Evolutionary conservation across 2,888 invertebrate species (phyloP).

Genomic region (Agrotis exclamationis): DNA sequence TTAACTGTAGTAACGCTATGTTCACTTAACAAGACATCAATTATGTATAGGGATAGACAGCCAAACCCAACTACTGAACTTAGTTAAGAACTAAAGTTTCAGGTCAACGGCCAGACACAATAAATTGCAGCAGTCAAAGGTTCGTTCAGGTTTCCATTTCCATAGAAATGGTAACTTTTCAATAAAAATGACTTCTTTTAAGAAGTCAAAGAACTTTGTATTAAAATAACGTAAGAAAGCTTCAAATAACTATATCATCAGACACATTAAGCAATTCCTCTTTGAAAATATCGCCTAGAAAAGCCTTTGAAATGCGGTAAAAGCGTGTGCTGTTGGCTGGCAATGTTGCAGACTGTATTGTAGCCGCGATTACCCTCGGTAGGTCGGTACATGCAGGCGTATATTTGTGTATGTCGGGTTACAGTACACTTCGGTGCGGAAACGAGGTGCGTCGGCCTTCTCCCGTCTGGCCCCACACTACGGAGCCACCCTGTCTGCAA

Average conservation of each 20-base stretch:
- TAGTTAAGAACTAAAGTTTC: constrained; percentile 2
- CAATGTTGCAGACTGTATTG: constrained; percentile 75
- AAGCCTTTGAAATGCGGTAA: constrained; percentile 44
- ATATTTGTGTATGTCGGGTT: constrained; percentile 71
- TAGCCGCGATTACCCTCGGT: constrained; percentile 76
- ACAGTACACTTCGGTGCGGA: constrained; percentile 83
- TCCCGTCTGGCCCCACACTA: constrained; percentile 90
- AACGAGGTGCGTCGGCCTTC: constrained; percentile 87
- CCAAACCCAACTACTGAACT: not conserved
- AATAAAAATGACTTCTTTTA: not conserved
- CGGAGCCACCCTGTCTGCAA: constrained; percentile 84
- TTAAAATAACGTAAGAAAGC: not conserved
- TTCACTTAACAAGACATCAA: not conserved
- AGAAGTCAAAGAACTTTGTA: not conserved
- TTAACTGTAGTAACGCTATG: not conserved
- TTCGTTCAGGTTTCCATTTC: not conserved
- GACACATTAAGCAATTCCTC: constrained; percentile 23
- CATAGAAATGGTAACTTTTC: not conserved
- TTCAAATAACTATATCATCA: not conserved
- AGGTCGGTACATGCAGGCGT: constrained; percentile 74
- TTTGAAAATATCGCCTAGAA: constrained; percentile 19
- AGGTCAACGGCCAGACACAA: constrained; percentile 7
- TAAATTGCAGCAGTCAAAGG: constrained; percentile 3
- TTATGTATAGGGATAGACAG: not conserved
- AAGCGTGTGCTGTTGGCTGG: constrained; percentile 46